A percentile compares a stretch with the other conserved stretches of the same genome.
phyloP scores from a whole-genome alignment of 2,888 invertebrate genomes.

The Megastigmus dorsalis region DNA sequence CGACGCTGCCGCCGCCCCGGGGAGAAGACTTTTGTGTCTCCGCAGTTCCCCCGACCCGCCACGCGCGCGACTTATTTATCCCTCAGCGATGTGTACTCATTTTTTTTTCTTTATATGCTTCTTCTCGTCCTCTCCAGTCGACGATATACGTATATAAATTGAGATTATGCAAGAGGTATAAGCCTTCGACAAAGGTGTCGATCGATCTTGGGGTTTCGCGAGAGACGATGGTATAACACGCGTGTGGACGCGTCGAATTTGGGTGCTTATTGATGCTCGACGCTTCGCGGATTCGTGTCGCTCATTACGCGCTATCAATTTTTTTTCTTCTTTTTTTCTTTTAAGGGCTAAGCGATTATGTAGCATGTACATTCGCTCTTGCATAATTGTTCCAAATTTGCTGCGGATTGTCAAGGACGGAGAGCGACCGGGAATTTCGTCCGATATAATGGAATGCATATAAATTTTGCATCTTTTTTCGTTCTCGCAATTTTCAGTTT shows the following conservation, averaged over 20 bases:
- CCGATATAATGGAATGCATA: no score
- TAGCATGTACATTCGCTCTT: constrained; percentile 1
- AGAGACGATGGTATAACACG: neutral
- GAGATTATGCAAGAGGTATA: constrained; percentile 9
- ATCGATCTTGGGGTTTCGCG: constrained; percentile 21
- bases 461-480: no score
- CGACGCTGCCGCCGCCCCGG: no score
- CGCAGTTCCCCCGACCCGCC: no score
- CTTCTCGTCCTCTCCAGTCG: neutral
- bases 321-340: no score
- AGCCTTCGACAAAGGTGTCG: neutral
- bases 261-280: constrained; percentile 1
- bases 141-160: constrained; percentile 15
- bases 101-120: neutral
- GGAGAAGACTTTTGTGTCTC: neutral
- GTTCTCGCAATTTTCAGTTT: no score
- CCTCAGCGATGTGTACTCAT: neutral
- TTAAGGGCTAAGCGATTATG: constrained; percentile 7
- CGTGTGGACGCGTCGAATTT: neutral
- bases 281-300: neutral
- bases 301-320: constrained; percentile 19
- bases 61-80: no score
- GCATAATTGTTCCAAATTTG: constrained; percentile 37
- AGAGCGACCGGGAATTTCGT: neutral
- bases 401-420: constrained; percentile 13